Percentiles rank a stretch among this genome's conserved stretches.
These are phyloP conservation scores for Stratiomys singularior DNA, from an alignment of 2,888 invertebrate species.

Conservation along the genomic window DNA sequence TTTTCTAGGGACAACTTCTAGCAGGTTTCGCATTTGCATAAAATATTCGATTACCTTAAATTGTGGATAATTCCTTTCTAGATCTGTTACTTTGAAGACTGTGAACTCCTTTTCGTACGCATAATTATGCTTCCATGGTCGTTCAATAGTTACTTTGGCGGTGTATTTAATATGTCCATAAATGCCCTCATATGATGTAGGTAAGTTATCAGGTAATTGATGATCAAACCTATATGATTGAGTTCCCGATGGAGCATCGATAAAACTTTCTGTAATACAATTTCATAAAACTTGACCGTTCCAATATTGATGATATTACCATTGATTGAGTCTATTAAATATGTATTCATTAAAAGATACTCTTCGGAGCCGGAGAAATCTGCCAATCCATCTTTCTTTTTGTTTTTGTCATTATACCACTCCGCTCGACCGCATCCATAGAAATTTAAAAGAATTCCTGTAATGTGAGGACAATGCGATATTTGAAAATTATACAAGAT, in stretches of 20 bases:
- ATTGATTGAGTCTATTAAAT: constrained; percentile 56
- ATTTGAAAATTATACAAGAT: no score
- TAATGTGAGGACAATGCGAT: no score
- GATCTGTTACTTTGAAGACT: constrained; percentile 77
- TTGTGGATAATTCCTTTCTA: constrained; percentile 69
- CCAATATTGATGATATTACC: no score
- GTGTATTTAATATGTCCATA: constrained; percentile 70
- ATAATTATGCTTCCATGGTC: constrained; percentile 64
- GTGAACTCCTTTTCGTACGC: constrained; percentile 74
- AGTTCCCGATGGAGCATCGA: constrained; percentile 59
- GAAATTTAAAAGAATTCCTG: not conserved
- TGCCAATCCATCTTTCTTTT: not conserved
- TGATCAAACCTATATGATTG: constrained; percentile 76
- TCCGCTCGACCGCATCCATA: constrained; percentile 1
- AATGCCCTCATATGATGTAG: constrained; percentile 68
- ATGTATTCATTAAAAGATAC: constrained; percentile 74
- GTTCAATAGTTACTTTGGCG: constrained; percentile 51
- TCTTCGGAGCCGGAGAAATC: constrained; percentile 76
- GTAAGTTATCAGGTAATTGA: constrained; percentile 66
- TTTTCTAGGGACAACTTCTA: no score
- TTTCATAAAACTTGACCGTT: no score
- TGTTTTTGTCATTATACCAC: constrained; percentile 15
- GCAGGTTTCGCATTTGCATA: no score
- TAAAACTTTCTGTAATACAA: constrained; percentile 60
- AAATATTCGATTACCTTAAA: constrained; percentile 59